Conservation (phyloP, 2,888 invertebrate species). For the Meteorus colon region DNA sequence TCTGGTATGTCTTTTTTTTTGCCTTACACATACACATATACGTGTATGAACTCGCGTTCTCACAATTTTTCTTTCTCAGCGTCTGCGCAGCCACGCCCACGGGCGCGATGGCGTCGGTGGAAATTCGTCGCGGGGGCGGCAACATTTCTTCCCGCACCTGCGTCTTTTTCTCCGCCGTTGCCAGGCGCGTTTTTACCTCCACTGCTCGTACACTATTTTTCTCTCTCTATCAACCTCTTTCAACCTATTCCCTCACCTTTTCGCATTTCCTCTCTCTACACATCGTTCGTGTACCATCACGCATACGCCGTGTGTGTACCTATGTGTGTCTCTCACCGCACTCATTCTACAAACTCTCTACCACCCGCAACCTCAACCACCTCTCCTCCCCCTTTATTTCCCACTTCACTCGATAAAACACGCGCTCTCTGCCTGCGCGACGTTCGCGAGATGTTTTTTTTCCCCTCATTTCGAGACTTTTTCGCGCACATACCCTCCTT, state of each 20-base stretch:
- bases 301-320: neutral
- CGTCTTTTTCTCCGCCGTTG: constrained; percentile 56
- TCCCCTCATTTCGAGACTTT: constrained; percentile 52
- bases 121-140: constrained; percentile 59
- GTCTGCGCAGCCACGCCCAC: constrained; percentile 72
- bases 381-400: constrained; percentile 17
- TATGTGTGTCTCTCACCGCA: neutral
- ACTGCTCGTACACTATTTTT: neutral
- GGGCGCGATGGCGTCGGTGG: constrained; percentile 67
- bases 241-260: constrained; percentile 25
- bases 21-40: constrained; percentile 52
- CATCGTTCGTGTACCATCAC: neutral
- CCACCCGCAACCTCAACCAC: neutral
- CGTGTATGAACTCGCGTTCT: constrained; percentile 52
- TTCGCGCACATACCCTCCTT: constrained; percentile 51
- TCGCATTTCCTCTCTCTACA: constrained; percentile 1
- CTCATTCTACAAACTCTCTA: constrained; percentile 11
- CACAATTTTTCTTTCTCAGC: constrained; percentile 67
- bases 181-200: constrained; percentile 43
- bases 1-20: constrained; percentile 34
- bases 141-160: constrained; percentile 60
- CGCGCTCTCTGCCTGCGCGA: constrained; percentile 40
- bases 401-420: constrained; percentile 44
- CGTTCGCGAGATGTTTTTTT: constrained; percentile 47
- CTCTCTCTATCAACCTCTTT: constrained; percentile 13